Evolutionary conservation across 2,113 vertebrate genomes (phyloP).

Genomic region (Cichladusa arquata): DNA sequence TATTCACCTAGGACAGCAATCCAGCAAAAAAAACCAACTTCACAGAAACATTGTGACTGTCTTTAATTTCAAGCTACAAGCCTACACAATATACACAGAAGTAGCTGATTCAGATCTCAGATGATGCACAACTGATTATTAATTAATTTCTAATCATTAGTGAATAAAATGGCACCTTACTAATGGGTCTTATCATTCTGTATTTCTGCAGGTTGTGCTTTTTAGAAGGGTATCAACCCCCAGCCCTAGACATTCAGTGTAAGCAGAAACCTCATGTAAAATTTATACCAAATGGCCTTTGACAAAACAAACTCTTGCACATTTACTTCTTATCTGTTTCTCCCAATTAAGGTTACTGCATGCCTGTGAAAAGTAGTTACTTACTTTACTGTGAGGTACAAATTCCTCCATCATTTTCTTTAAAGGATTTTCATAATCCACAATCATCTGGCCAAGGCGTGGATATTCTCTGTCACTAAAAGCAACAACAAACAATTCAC

Average conservation of each 20-base stretch:
- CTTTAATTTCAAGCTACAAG: not conserved
- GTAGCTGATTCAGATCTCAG: not conserved
- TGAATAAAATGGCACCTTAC: not conserved
- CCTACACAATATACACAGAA: not conserved
- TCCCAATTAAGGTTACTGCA: not conserved
- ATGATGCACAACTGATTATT: not conserved
- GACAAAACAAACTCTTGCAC: not conserved
- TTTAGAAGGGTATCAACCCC: not conserved
- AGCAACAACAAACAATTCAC: slow-evolving; percentile 52
- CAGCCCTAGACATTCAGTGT: not conserved
- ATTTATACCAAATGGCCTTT: not conserved
- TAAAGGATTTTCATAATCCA: slow-evolving; percentile 97
- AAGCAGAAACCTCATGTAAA: not conserved
- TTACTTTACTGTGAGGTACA: slow-evolving; percentile 97
- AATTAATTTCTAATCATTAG: not conserved
- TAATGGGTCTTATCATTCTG: not conserved
- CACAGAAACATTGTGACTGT: not conserved
- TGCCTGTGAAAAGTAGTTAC: not conserved
- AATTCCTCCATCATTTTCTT: slow-evolving; percentile 99
- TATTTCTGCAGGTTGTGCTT: not conserved
- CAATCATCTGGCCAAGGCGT: slow-evolving; percentile 97
- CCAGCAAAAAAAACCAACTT: not conserved
- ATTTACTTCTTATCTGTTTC: not conserved
- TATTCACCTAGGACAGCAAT: not conserved
- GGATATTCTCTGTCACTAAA: slow-evolving; percentile 95